Evolutionary conservation across 2,797 vertebrate genomes (phyloP).

Genomic region (Squalus acanthias): DNA sequence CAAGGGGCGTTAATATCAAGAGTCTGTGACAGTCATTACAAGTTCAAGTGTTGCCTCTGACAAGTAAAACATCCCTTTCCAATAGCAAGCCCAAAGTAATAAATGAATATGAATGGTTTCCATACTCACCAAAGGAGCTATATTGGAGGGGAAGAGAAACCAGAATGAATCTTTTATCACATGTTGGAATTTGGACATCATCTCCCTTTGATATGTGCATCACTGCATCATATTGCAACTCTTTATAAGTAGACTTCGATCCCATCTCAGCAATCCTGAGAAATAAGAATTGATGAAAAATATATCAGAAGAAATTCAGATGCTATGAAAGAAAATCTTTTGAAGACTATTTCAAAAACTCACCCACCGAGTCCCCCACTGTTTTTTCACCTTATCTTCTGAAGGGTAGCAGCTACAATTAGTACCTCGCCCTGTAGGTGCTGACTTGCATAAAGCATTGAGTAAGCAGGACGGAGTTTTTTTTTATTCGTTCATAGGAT

Average conservation of each 20-base stretch:
- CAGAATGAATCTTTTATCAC: slow-evolving; percentile 68
- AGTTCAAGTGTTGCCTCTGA: background rate
- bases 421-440: background rate
- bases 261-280: slow-evolving; percentile 51
- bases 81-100: background rate
- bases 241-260: slow-evolving; percentile 11
- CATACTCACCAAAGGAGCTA: slow-evolving; percentile 34
- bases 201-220: slow-evolving; percentile 48
- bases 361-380: background rate
- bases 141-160: slow-evolving; percentile 52
- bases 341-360: background rate
- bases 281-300: slow-evolving; percentile 1
- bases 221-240: slow-evolving; percentile 63
- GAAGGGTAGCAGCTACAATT: background rate
- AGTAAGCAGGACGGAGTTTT: background rate
- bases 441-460: background rate
- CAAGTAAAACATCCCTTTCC: background rate
- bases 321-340: slow-evolving; percentile 40
- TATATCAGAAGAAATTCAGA: slow-evolving; percentile 55
- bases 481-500: no score
- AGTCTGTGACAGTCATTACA: background rate
- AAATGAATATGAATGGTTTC: background rate
- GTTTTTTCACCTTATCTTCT: background rate
- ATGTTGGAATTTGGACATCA: slow-evolving; percentile 47
- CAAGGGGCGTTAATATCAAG: background rate